phyloP scores from a whole-genome alignment of 2,888 invertebrate genomes.

The Lomographa bimaculata region DNA sequence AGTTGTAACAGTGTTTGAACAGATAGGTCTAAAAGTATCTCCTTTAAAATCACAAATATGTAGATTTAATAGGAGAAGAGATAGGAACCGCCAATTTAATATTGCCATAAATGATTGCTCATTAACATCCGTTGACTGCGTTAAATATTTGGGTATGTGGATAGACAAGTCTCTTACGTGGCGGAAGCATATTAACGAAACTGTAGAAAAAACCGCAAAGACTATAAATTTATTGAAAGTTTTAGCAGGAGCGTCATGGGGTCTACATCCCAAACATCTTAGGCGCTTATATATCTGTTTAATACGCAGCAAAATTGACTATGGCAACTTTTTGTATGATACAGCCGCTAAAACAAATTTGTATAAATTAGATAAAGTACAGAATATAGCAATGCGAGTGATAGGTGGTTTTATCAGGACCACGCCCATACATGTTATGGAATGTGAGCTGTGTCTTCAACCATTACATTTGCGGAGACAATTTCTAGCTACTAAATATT shows the following conservation, averaged over 20 bases:
- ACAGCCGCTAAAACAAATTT: background rate
- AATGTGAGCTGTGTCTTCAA: background rate
- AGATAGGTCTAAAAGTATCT: background rate
- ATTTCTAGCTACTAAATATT: background rate
- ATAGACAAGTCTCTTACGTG: background rate
- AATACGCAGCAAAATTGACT: conserved; percentile 1
- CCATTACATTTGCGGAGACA: background rate
- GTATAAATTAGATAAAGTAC: background rate
- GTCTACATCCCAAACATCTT: background rate
- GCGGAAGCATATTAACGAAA: background rate
- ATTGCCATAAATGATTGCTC: background rate
- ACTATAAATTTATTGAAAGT: background rate
- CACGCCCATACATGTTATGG: background rate
- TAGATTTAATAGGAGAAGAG: background rate
- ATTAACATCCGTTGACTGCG: background rate
- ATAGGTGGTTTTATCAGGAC: background rate
- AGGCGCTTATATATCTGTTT: background rate
- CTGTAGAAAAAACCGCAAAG: background rate
- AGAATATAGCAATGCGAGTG: background rate
- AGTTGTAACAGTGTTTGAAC: background rate
- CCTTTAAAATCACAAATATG: background rate
- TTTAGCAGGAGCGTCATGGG: background rate
- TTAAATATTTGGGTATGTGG: too few species aligned
- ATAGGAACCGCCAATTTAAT: background rate
- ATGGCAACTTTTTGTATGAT: conserved; percentile 1